Conservation (phyloP, 2,888 invertebrate species). For the Athalia rosae region DNA sequence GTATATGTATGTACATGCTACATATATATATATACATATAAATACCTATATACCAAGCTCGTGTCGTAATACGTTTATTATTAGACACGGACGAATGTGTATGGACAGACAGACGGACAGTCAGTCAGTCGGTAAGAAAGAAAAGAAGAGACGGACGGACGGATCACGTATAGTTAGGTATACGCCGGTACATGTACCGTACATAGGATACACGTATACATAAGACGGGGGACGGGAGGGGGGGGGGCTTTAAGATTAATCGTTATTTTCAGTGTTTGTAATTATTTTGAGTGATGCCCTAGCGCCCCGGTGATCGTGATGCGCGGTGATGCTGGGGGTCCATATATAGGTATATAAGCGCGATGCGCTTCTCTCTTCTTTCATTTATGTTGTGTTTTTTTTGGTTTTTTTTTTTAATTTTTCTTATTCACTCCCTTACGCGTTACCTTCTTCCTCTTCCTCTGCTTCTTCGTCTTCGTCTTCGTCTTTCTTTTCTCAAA, state of each 20-base stretch:
- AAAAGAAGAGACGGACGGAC: no score
- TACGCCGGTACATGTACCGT: not conserved
- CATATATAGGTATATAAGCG: not conserved
- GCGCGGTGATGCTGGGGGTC: slow-evolving; percentile 47
- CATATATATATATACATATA: no score
- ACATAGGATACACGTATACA: not conserved
- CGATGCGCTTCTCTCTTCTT: no score
- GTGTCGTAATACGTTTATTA: slow-evolving; percentile 64
- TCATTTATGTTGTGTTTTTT: not conserved
- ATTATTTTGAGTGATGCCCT: slow-evolving; percentile 64
- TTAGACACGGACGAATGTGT: slow-evolving; percentile 48
- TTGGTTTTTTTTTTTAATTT: no score
- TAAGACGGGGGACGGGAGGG: not conserved
- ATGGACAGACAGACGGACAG: not conserved
- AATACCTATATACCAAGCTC: not conserved
- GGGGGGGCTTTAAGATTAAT: slow-evolving; percentile 61
- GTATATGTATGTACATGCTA: no score
- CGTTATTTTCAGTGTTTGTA: slow-evolving; percentile 63
- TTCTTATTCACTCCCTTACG: slow-evolving; percentile 30
- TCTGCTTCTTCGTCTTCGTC: not conserved
- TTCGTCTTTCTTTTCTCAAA: not conserved
- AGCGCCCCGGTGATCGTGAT: not conserved
- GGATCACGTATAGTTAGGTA: no score
- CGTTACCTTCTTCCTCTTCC: slow-evolving; percentile 13
- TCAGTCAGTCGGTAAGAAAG: no score